Conservation (phyloP, 35 echinoderm and acorn worm genomes). For the Apostichopus japonicus region DNA sequence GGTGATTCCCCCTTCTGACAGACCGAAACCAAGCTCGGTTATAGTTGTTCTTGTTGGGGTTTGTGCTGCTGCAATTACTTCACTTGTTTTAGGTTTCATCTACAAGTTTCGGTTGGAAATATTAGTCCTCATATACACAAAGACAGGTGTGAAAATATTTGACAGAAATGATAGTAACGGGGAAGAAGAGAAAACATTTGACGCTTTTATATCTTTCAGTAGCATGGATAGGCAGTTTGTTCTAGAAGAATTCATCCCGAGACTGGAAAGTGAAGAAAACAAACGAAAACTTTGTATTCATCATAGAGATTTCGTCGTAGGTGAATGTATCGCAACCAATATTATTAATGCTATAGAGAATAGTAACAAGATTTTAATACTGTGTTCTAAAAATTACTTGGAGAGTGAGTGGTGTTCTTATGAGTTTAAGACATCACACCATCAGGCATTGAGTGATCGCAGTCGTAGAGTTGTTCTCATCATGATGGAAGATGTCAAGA, state of each 20-base stretch:
- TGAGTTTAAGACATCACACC: no score
- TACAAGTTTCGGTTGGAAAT: conserved; percentile 44
- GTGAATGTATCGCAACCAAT: conserved; percentile 69
- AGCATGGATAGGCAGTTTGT: conserved; percentile 71
- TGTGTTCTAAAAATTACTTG: no score
- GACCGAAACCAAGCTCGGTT: not conserved
- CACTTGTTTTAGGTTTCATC: not conserved
- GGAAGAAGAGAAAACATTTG: conserved; percentile 54
- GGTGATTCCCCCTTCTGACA: not conserved
- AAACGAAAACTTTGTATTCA: conserved; percentile 55
- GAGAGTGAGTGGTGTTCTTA: no score
- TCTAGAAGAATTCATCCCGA: conserved; percentile 45
- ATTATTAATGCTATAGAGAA: conserved; percentile 63
- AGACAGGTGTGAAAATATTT: conserved; percentile 25
- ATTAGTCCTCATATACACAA: conserved; percentile 37
- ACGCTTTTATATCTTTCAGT: conserved; percentile 84
- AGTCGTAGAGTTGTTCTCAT: no score
- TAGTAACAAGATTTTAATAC: no score
- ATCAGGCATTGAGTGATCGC: no score
- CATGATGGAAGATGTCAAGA: no score
- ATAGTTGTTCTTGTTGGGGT: not conserved
- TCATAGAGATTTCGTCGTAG: conserved; percentile 67
- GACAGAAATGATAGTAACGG: not conserved
- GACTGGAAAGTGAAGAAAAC: conserved; percentile 40
- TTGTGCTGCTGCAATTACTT: not conserved